Evolutionary conservation across 2,888 invertebrate species (phyloP), one percentile per base, ranked within the genome.

Genomic region (Digitonthophagus gazella): DNA sequence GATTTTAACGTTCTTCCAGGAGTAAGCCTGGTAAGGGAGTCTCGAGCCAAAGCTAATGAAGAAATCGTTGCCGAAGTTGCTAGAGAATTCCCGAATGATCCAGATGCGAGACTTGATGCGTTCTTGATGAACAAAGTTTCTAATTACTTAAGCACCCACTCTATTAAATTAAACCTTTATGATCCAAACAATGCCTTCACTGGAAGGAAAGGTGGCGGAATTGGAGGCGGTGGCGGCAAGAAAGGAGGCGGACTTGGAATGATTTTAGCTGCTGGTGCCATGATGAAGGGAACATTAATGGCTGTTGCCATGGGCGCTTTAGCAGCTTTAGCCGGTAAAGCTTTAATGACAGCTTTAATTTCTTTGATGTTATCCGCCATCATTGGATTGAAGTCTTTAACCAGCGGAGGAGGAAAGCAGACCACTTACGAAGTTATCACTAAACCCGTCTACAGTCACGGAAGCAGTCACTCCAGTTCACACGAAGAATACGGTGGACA

Each of bases 401-500:
- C 90, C 1, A 81, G 86, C 0, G 86, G 88, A 2, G 89, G 90
- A 1, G 89, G 89, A 76, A 54, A 54, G 14, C 70, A 83, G 75
- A 91, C 91, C 11, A 91, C 91, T 0, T 92, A 92, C 77, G 92
- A 92, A 81, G 91, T 92, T 71, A 89, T 92, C 5, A 88, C 91
- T 64, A 92, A 92, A 72, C 92, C 92, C 0, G 84, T 92, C 0
- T 91, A 91, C 78, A 86, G 87, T 0, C 88, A 88, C 74, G 85
- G 87, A 6, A 88, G 89, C 75, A 86, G 87, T 0, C 88, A 89
- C 74, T 83, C 83, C 71, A 19, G 55, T 5, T 67, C 68, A 8
- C 68, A 68, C 55, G 70, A 70, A 65, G 67, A 67, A 15, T 54
- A 68, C 15, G 72, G 71, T 19, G 74, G 76, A 16, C 78, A 79